Base-by-base conservation (phyloP, 2,888 invertebrate species). In the Xylophagus ater region DNA sequence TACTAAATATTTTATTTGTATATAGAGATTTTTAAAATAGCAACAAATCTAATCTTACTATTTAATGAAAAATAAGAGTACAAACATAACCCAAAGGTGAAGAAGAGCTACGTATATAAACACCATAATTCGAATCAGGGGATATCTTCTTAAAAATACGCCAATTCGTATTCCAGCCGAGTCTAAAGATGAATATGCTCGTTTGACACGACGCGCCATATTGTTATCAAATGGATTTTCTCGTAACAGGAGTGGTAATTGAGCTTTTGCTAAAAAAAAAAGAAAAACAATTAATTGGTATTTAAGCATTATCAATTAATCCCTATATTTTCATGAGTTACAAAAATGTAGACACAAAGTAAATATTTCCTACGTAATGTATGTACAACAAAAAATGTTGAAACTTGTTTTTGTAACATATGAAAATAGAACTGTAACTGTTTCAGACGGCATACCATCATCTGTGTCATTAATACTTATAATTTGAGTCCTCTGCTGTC, bases 21-120 rank as follows among this genome's bases (percentile, higher is more conserved):
- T n/a, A n/a, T n/a, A n/a, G n/a, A n/a, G n/a, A n/a, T n/a, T n/a
- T n/a, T n/a, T n/a, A n/a, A n/a, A n/a, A n/a, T n/a, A n/a, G n/a
- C n/a, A n/a, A n/a, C n/a, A n/a, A n/a, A n/a, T n/a, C n/a, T n/a
- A n/a, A n/a, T n/a, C n/a, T n/a, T n/a, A n/a, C n/a, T n/a, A n/a
- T n/a, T n/a, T n/a, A n/a, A n/a, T n/a, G n/a, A 81, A 83, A 4
- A 82, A 80, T 40, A 85, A 70, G 37, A 88, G 64, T 13, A 88
- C 82, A 35, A 85, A 72, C 59, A 85, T 70, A 35, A 87, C 84
- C 86, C 86, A 87, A 14, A 86, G 62, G 60, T 88, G 88, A 10
- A 89, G 68, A 35, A 85, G 64, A n/a, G 78, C 86, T 74, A 90
- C 83, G 59, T 92, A 92, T 51, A 81, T 65, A 44, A 90, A 71